Evolutionary conservation across 1,140 invertebrate genomes (phyloP), one percentile per base, ranked within the genome.

Genomic region (Cherax quadricarinatus): DNA sequence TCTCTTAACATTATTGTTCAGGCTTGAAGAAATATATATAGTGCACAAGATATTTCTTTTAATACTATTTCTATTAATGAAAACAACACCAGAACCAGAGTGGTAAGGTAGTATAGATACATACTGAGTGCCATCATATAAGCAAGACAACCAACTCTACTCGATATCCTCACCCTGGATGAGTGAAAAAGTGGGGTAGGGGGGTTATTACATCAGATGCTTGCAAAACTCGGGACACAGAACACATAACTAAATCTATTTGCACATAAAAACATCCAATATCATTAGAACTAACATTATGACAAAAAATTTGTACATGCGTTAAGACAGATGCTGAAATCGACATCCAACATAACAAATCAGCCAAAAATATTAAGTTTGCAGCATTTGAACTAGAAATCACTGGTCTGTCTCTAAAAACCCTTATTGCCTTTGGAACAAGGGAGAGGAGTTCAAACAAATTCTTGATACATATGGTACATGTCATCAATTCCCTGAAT

Each of bases 271-370:
- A 92, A 92, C 91, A 92, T 92, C 91, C 91, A 92, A 88, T 92
- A 92, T 92, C 81, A 75, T 92, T 92, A 88, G 88, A 92, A 92
- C 91, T 92, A 92, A 92, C 91, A 92, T 92, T 92, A 92, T 92
- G 91, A 88, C 91, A 92, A 92, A 92, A 92, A 88, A 92, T 92
- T 92, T 92, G 91, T 92, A 92, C 91, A 92, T 88, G 86, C 86
- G 79, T 88, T 79, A 84, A 73, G 91, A 92, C 81, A 92, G 91
- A 92, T 92, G 91, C 91, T 92, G 91, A 92, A 88, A 92, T 92
- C 86, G 86, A 92, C 86, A 88, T 88, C 87, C 86, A 91, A 86
- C 79, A 91, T 86, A 91, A 91, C 84, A 91, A 87, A 81, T 91
- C 66, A 86, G 84, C 90, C 90, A 91, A 91, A 91, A 91, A 91